These are phyloP conservation scores for Pseudomyrmex pallidus DNA, from an alignment of 1,140 invertebrate genomes.

Conservation along the genomic window DNA sequence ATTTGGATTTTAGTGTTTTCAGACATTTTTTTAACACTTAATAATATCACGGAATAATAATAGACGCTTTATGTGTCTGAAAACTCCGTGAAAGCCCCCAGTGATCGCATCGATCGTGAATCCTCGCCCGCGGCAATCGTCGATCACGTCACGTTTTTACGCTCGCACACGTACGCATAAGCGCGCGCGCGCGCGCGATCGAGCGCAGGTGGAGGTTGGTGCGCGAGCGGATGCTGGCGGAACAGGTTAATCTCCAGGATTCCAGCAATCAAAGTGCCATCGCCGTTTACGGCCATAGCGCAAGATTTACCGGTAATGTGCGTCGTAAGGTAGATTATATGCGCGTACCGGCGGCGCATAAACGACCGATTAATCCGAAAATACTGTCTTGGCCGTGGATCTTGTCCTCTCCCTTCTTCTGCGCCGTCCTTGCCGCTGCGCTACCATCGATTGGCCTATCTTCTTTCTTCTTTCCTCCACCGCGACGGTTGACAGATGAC, in stretches of 20 bases:
- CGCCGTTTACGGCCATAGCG: constrained; percentile 71
- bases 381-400: constrained; percentile 72
- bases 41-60: not conserved
- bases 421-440: not conserved
- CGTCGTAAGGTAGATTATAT: constrained; percentile 75
- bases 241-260: constrained; percentile 81
- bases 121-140: constrained; percentile 43
- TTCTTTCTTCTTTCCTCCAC: not conserved
- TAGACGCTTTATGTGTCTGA: constrained; percentile 8
- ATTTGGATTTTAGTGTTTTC: not conserved
- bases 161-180: constrained; percentile 4
- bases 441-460: not conserved
- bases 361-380: constrained; percentile 81
- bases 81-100: constrained; percentile 26
- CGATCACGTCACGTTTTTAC: constrained; percentile 45
- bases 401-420: not conserved
- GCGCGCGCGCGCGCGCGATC: not conserved
- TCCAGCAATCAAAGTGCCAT: constrained; percentile 78
- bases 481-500: constrained; percentile 58
- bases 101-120: constrained; percentile 48
- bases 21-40: not conserved
- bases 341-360: constrained; percentile 64
- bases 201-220: constrained; percentile 41
- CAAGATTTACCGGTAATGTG: constrained; percentile 80
- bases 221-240: constrained; percentile 42